Conservation (phyloP, 2,113 vertebrate species). For the Saguinus imperator region DNA sequence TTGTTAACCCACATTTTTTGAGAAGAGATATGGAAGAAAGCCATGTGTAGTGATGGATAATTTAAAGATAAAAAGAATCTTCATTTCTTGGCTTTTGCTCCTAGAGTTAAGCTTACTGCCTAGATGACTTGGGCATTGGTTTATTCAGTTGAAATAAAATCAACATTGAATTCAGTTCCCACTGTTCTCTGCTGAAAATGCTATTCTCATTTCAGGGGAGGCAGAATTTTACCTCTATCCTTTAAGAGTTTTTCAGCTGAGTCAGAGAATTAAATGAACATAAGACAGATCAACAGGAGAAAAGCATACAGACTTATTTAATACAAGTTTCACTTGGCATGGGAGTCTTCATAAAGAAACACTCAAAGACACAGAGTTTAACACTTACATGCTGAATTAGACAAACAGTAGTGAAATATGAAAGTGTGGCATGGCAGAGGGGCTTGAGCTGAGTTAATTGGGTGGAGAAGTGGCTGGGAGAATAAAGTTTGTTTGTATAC, state of each 20-base stretch:
- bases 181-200: neutral
- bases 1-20: too few relatives aligned
- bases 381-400: neutral
- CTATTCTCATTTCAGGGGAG: neutral
- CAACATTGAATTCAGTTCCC: neutral
- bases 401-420: neutral
- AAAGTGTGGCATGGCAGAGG: too few relatives aligned
- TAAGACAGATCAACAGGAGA: neutral
- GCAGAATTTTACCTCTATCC: neutral
- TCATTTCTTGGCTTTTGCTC: neutral
- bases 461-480: too few relatives aligned
- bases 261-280: neutral
- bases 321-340: neutral
- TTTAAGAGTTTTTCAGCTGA: neutral
- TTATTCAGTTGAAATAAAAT: conserved; percentile 59
- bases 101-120: neutral
- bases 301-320: neutral
- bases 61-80: neutral
- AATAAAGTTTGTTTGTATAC: neutral
- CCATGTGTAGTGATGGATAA: neutral
- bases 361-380: neutral
- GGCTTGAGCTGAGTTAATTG: neutral
- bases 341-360: neutral
- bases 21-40: too few relatives aligned
- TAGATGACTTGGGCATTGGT: neutral